A percentile compares a stretch with the other conserved stretches of the same genome.
These are phyloP conservation scores for Hypercompe scribonia DNA, from an alignment of 2,888 invertebrate species.

Conservation along the genomic window DNA sequence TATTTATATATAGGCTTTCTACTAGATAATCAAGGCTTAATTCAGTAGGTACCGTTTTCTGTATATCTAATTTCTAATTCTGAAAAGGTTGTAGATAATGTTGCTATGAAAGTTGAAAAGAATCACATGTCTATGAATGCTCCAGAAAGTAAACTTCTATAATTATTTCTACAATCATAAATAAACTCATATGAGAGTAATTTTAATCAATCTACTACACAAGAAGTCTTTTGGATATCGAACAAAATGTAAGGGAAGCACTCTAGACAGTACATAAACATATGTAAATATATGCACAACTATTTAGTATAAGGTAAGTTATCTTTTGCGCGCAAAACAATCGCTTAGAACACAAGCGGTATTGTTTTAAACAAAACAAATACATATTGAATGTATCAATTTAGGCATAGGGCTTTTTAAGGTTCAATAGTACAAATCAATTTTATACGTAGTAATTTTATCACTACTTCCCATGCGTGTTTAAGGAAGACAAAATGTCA, in stretches of 20 bases:
- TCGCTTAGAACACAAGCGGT: slow-evolving; percentile 51
- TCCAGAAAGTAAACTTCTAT: slow-evolving; percentile 30
- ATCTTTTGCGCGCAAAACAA: slow-evolving; percentile 51
- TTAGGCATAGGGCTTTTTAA: neutral
- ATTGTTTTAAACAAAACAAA: slow-evolving; percentile 45
- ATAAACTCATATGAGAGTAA: slow-evolving; percentile 21
- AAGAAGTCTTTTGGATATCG: slow-evolving; percentile 15
- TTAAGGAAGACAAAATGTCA: too few species aligned
- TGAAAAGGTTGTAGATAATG: slow-evolving; percentile 33
- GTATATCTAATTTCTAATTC: slow-evolving; percentile 55
- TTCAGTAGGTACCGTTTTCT: slow-evolving; percentile 77
- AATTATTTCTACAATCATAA: slow-evolving; percentile 23
- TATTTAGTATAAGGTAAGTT: slow-evolving; percentile 42
- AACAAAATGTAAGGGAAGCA: slow-evolving; percentile 13
- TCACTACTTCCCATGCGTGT: neutral
- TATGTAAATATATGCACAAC: slow-evolving; percentile 34
- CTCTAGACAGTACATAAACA: slow-evolving; percentile 16
- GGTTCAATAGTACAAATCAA: neutral
- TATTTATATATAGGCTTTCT: slow-evolving; percentile 67
- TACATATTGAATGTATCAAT: slow-evolving; percentile 30
- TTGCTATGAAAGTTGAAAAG: slow-evolving; percentile 15
- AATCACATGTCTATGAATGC: slow-evolving; percentile 40
- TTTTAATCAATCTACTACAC: slow-evolving; percentile 23
- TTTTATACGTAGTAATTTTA: neutral
- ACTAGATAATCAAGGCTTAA: slow-evolving; percentile 73